Conservation (phyloP, 2,888 invertebrate species). For the Rapana venosa region DNA sequence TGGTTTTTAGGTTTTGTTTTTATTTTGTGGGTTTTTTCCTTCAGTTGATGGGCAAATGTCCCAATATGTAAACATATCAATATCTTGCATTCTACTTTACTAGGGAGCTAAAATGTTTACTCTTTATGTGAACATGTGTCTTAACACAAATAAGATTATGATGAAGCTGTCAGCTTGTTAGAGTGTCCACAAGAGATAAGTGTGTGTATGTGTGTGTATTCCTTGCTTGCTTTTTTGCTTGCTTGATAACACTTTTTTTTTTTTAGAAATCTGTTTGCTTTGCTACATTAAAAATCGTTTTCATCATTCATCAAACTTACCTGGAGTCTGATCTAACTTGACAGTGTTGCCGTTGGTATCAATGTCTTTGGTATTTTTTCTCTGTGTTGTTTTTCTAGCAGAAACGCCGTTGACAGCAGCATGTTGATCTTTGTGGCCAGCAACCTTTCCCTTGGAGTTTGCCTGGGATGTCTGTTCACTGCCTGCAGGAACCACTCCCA, state of each 20-base stretch:
- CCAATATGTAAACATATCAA: too few relatives aligned
- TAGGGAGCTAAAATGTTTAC: too few relatives aligned
- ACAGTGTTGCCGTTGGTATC: constrained; percentile 33
- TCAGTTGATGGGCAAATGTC: too few relatives aligned
- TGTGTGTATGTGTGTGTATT: background rate
- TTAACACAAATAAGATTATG: background rate
- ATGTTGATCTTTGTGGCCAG: background rate
- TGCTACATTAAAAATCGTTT: background rate
- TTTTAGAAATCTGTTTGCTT: background rate
- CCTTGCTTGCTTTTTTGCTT: too few relatives aligned
- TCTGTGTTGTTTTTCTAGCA: background rate
- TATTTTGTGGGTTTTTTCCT: too few relatives aligned
- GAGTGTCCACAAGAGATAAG: background rate
- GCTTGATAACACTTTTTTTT: background rate
- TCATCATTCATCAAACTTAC: constrained; percentile 7
- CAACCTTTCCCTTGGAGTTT: background rate
- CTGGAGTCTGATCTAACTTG: constrained; percentile 16
- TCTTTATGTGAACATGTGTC: too few relatives aligned
- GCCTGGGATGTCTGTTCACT: background rate
- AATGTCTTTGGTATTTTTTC: background rate
- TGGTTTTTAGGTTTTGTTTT: too few relatives aligned
- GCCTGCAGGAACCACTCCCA: constrained; percentile 2
- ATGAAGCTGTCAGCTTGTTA: too few relatives aligned
- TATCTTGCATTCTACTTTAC: too few relatives aligned
- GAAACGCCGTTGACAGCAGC: background rate